Percentiles rank a stretch among this genome's conserved stretches.
Evolutionary conservation across 2,888 invertebrate species (phyloP).

Genomic region (Scelioninae gen. 2): DNA sequence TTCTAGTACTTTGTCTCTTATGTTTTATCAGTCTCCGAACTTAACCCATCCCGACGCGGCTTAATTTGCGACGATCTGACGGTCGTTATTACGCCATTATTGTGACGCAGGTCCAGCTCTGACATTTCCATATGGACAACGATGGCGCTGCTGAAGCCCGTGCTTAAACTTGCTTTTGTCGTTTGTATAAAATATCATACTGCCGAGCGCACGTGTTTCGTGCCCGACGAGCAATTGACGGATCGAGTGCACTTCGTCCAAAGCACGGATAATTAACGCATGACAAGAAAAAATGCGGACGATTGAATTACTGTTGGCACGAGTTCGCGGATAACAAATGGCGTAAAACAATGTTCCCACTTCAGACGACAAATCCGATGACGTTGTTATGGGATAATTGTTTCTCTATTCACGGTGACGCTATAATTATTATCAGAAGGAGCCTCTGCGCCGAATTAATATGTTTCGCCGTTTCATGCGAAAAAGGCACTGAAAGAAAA

Average conservation of each 20-base stretch:
- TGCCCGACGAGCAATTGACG: constrained; percentile 36
- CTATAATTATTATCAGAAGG: constrained; percentile 12
- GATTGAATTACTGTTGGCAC: constrained; percentile 48
- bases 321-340: constrained; percentile 40
- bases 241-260: constrained; percentile 42
- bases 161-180: constrained; percentile 5
- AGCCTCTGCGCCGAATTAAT: constrained; percentile 28
- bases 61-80: no score
- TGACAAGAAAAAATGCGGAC: constrained; percentile 42
- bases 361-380: constrained; percentile 46
- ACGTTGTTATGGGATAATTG: constrained; percentile 30
- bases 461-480: no score
- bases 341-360: constrained; percentile 44
- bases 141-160: no score
- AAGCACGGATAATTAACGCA: constrained; percentile 45
- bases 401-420: constrained; percentile 23
- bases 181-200: constrained; percentile 21
- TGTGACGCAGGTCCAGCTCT: no score
- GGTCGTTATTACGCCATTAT: no score
- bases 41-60: no score
- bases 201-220: constrained; percentile 17
- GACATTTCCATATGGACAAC: no score
- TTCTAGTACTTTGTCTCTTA: no score
- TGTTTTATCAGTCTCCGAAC: no score
- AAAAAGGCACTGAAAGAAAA: no score